Conservation (phyloP, 2,113 vertebrate genomes). For the Myxocyprinus asiaticus region DNA sequence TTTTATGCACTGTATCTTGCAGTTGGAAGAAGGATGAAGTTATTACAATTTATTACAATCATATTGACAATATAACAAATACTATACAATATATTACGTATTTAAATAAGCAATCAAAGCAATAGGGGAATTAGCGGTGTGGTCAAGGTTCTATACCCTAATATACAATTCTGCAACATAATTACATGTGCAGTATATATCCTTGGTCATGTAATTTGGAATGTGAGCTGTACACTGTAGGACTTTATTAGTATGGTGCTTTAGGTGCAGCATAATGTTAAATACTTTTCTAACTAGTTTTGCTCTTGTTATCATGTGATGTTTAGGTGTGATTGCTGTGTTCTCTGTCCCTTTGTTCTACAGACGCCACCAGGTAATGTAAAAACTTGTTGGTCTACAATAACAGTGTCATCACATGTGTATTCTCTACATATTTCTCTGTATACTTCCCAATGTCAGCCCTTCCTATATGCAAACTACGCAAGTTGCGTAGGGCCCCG, state of each 20-base stretch:
- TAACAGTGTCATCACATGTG: neutral
- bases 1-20: too few relatives aligned
- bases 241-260: neutral
- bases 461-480: too few relatives aligned
- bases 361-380: conserved; percentile 81
- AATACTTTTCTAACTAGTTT: neutral
- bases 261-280: neutral
- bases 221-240: neutral
- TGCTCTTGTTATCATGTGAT: neutral
- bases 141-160: too few relatives aligned
- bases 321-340: conserved; percentile 80
- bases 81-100: too few relatives aligned
- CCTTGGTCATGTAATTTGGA: neutral
- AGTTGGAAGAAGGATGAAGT: too few relatives aligned
- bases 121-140: too few relatives aligned
- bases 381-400: neutral
- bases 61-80: too few relatives aligned
- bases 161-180: too few relatives aligned
- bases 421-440: neutral
- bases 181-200: neutral
- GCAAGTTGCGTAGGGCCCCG: too few relatives aligned
- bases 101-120: too few relatives aligned
- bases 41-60: too few relatives aligned
- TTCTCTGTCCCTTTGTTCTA: conserved; percentile 91
- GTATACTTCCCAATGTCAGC: neutral